Percentiles rank a stretch among this genome's conserved stretches.
These are phyloP conservation scores for Eupeodes corollae DNA, from an alignment of 1,140 invertebrate species.

Conservation along the genomic window DNA sequence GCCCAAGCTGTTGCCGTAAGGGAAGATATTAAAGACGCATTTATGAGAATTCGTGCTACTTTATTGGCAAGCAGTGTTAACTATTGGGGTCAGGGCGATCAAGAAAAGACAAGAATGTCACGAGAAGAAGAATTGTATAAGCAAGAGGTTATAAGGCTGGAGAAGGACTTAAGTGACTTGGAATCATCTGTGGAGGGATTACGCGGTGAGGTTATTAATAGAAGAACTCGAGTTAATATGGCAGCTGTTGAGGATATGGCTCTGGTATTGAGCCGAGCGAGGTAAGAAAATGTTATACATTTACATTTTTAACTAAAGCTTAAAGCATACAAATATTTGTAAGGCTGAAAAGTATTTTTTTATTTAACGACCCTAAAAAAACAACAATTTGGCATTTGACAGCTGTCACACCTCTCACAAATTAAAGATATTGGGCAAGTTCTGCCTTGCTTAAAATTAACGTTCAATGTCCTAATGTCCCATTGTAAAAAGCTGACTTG, in stretches of 20 bases:
- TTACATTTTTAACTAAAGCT: too few species aligned
- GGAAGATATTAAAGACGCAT: slow-evolving; percentile 82
- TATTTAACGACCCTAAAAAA: not conserved
- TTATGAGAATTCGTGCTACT: slow-evolving; percentile 68
- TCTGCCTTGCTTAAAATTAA: too few species aligned
- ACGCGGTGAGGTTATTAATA: slow-evolving; percentile 86
- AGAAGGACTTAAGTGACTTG: slow-evolving; percentile 86
- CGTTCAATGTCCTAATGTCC: too few species aligned
- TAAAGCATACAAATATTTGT: too few species aligned
- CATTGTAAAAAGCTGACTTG: too few species aligned
- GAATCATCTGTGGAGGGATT: slow-evolving; percentile 91
- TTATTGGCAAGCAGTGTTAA: slow-evolving; percentile 51
- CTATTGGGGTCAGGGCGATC: slow-evolving; percentile 43
- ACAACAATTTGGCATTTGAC: too few species aligned
- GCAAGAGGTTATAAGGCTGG: slow-evolving; percentile 78
- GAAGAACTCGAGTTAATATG: slow-evolving; percentile 90
- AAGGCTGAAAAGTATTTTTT: too few species aligned
- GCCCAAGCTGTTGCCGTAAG: slow-evolving; percentile 80
- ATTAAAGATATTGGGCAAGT: too few species aligned
- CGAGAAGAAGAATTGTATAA: slow-evolving; percentile 78
- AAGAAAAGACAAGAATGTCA: slow-evolving; percentile 45
- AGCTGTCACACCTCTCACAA: too few species aligned
- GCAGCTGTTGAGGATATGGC: slow-evolving; percentile 94
- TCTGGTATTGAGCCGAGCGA: slow-evolving; percentile 74
- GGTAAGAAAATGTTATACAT: slow-evolving; percentile 36